Evolutionary conservation across 37 sponge, comb jelly and placozoan species (phyloP), one percentile per base, ranked within the genome.

Genomic region (Halichondria panicea): DNA sequence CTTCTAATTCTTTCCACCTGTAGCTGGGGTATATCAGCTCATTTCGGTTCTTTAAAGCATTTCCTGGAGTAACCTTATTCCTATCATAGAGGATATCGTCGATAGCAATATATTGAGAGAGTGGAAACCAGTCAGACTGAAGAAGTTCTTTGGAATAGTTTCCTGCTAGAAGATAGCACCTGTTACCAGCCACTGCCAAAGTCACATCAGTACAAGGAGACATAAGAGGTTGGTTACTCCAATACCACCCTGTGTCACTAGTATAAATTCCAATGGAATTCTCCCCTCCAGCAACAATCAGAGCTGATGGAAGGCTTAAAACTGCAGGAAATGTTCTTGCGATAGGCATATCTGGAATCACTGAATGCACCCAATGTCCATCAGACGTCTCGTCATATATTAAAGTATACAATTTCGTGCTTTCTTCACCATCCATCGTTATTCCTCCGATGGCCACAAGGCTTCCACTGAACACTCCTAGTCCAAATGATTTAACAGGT

Each of bases 11-110:
- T 22, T 34, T 53, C 74, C 74, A 72, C 32, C 74, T 53, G 59
- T 72, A 72, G 40, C 74, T 72, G 11, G 74, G 74, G 55, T 33
- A 72, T 9, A 72, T 72, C 36, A 72, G 52, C 32, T 72, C 35
- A 12, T 72, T 35, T 34, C 74, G 74, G 55, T 72, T 9, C 59
- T 72, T 59, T 55, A 34, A 72, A 34, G 74, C 74, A 22, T 30
- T 72, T 37, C 74, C 74, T 15, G 74, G 59, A 9, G 34, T 37
- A 55, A 35, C 32, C 59, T 72, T 72, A 40, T 72, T 72, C 24
- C 74, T 72, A 30, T 72, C 59, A 24, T 35, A 72, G 37, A 72
- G 35, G 25, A 72, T 19, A 35, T 72, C 35, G 19, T 72, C 74
- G 19, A 72, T 55, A 39, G 74, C 22, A 5, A 72, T 40, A 34